Percentiles rank a stretch among this genome's conserved stretches.
These are phyloP conservation scores for Cydia splendana DNA, from an alignment of 1,140 invertebrate genomes.

Conservation along the genomic window DNA sequence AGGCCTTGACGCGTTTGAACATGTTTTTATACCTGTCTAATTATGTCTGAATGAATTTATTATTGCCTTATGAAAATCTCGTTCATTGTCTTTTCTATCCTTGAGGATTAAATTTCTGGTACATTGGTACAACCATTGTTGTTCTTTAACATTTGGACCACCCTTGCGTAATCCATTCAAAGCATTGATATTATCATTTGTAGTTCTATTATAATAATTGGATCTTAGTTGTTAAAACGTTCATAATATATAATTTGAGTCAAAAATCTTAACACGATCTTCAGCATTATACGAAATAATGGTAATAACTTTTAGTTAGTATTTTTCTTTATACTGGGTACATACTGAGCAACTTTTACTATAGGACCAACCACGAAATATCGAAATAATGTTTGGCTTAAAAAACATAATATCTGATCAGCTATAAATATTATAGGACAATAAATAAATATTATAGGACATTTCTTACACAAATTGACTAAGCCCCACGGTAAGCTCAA, in stretches of 20 bases:
- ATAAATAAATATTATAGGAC: too few species aligned
- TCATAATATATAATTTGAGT: not conserved
- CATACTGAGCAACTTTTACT: too few species aligned
- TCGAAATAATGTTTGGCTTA: too few species aligned
- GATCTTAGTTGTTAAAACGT: not conserved
- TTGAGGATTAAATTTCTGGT: slow-evolving; percentile 17
- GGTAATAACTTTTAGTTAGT: not conserved
- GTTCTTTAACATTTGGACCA: slow-evolving; percentile 25
- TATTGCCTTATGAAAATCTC: not conserved
- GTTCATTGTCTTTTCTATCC: slow-evolving; percentile 18
- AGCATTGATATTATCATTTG: slow-evolving; percentile 14
- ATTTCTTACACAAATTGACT: too few species aligned
- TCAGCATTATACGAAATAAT: not conserved
- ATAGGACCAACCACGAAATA: too few species aligned
- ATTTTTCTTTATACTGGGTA: too few species aligned
- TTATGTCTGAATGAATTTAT: slow-evolving; percentile 8
- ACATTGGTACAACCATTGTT: slow-evolving; percentile 13
- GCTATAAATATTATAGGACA: too few species aligned
- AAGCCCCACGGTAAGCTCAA: too few species aligned
- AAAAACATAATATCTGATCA: too few species aligned
- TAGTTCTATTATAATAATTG: slow-evolving; percentile 23
- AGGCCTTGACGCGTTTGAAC: slow-evolving; percentile 20
- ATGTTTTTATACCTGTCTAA: slow-evolving; percentile 22
- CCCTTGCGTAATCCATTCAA: slow-evolving; percentile 28
- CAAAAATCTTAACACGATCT: slow-evolving; percentile 1